Evolutionary conservation across 2,888 invertebrate species (phyloP).

Genomic region (Yponomeuta plumbellus): DNA sequence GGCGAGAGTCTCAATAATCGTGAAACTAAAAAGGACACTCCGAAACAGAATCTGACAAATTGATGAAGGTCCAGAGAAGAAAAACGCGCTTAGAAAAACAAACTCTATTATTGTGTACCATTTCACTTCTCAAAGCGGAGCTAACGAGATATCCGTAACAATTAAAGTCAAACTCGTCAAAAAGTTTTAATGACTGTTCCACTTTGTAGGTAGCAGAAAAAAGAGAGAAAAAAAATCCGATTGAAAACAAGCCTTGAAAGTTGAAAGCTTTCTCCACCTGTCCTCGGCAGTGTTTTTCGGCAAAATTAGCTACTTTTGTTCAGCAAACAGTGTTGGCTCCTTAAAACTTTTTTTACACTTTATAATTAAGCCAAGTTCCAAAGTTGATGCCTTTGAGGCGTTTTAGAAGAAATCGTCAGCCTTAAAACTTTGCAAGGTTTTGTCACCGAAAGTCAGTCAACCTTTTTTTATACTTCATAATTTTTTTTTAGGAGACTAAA

Average conservation of each 20-base stretch:
- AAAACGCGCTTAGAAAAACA: conserved; percentile 14
- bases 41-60: not conserved
- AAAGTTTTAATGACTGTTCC: conserved; percentile 66
- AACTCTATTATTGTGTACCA: conserved; percentile 33
- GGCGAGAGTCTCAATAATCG: not conserved
- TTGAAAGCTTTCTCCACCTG: conserved; percentile 30
- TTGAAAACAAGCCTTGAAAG: conserved; percentile 45
- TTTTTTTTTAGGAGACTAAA: no score
- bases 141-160: conserved; percentile 59
- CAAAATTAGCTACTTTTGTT: conserved; percentile 31
- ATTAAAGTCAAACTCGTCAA: conserved; percentile 55
- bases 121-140: conserved; percentile 26
- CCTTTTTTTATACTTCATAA: no score
- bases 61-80: conserved; percentile 4
- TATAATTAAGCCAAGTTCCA: conserved; percentile 37
- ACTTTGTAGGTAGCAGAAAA: conserved; percentile 32
- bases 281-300: conserved; percentile 27
- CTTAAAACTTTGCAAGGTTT: no score
- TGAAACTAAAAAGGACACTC: not conserved
- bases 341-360: conserved; percentile 30
- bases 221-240: conserved; percentile 33
- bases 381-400: not conserved
- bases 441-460: no score
- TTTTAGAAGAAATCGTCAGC: no score
- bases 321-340: conserved; percentile 28